phyloP scores from a whole-genome alignment of 2,797 vertebrate species.

The Macropus fuliginosus region DNA sequence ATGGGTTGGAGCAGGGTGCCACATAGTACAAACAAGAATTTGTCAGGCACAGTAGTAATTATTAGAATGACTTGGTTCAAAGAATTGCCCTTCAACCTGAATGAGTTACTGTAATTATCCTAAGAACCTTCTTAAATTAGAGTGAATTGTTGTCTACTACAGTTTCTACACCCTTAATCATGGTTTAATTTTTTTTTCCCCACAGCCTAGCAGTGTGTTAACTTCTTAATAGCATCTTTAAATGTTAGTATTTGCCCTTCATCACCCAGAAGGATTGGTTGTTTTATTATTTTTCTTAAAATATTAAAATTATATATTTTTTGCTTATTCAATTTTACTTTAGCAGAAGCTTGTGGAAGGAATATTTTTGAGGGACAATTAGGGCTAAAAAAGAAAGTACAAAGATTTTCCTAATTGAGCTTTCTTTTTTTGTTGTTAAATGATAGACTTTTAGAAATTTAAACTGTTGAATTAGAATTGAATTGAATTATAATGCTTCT shows the following conservation, averaged over 20 bases:
- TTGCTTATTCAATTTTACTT: slow-evolving; percentile 45
- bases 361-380: not conserved
- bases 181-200: slow-evolving; percentile 26
- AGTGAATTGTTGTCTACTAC: not conserved
- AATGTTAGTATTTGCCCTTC: slow-evolving; percentile 24
- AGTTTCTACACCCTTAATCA: not conserved
- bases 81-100: slow-evolving; percentile 20
- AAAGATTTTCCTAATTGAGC: not conserved
- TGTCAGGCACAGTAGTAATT: slow-evolving; percentile 35
- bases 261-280: not conserved
- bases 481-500: not conserved
- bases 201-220: not conserved
- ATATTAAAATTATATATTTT: slow-evolving; percentile 42
- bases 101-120: slow-evolving; percentile 45
- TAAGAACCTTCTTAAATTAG: slow-evolving; percentile 19
- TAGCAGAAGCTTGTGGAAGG: not conserved
- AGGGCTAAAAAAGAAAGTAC: not conserved
- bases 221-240: not conserved
- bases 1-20: not conserved
- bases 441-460: not conserved
- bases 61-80: slow-evolving; percentile 46
- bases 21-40: not conserved
- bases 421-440: not conserved
- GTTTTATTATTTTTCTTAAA: not conserved
- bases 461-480: not conserved